Conservation (phyloP, 2,888 invertebrate species). For the Microplitis deprimator region DNA sequence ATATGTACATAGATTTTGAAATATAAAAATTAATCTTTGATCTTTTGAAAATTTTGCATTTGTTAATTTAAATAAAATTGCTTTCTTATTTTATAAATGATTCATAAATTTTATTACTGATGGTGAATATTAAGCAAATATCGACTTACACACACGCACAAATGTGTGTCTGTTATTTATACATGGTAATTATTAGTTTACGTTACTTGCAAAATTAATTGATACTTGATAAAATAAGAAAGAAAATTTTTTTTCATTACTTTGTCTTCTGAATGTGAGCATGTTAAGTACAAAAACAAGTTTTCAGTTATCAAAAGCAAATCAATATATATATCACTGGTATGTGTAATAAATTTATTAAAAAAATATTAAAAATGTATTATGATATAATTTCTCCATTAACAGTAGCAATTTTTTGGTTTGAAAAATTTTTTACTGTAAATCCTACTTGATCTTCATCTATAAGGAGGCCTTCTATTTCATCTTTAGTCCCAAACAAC, state of each 20-base stretch:
- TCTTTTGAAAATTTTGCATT: conserved; percentile 25
- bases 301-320: background rate
- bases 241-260: background rate
- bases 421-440: conserved; percentile 65
- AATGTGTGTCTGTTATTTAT: background rate
- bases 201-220: background rate
- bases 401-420: conserved; percentile 56
- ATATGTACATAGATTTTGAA: conserved; percentile 6
- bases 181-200: background rate
- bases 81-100: background rate
- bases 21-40: conserved; percentile 19
- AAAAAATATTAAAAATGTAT: background rate
- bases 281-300: conserved; percentile 38
- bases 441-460: conserved; percentile 69
- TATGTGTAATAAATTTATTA: background rate
- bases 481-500: conserved; percentile 70
- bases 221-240: background rate
- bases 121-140: background rate
- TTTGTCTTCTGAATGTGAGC: background rate
- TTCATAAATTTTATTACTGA: background rate
- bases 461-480: conserved; percentile 69
- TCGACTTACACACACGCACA: background rate
- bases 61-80: conserved; percentile 17
- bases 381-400: conserved; percentile 54
- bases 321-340: background rate